Evolutionary conservation across 2,888 invertebrate species (phyloP), one percentile per base, ranked within the genome.

Genomic region (Paralinhomoeus sp.): DNA sequence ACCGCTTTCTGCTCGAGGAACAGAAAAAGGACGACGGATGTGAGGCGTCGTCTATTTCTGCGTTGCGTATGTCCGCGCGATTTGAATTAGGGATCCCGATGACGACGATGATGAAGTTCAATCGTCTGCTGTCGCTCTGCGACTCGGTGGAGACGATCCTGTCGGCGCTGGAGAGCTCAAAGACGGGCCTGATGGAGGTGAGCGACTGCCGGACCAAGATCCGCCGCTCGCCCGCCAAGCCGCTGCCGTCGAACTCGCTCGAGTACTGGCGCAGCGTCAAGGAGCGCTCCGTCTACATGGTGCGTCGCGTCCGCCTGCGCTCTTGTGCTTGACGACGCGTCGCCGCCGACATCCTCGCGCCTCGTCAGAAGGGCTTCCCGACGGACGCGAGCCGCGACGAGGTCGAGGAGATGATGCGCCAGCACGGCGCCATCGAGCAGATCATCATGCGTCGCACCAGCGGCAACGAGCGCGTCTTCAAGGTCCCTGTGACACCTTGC

Each of bases 1-100:
- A 97, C 63, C 85, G 80, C 64, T 97, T 91, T 62, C 69, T 97
- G n/a, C 74, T 76, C 54, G 80, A 80, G 48, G 78, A 85, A 66
- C 73, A 80, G 1, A 75, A 75, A 52, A 69, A 80, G 50, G 80
- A 84, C 52, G 80, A 85, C 43, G 91, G 70, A 49, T 71, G 69
- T 69, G 61, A 50, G 62, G 49, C 48, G 45, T 18, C 36, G 18
- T 39, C 17, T 13, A 24, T 35, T 35, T 17, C 35, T 3, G 12
- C 27, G 12, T 12, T 27, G 12, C 7, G 7, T 27, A 12, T 27
- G 5, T 12, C 12, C 12, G 7, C 27, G 27, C 27, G 7, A 12
- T 27, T 27, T 5, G 27, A 5, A 12, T 27, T 54, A 67, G 60
- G 93, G 93, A 74, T 97, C 21, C 74, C 81, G 0, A 62, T 93